Evolutionary conservation across 2,113 vertebrate species (phyloP).

Genomic region (Montifringilla adamsi): DNA sequence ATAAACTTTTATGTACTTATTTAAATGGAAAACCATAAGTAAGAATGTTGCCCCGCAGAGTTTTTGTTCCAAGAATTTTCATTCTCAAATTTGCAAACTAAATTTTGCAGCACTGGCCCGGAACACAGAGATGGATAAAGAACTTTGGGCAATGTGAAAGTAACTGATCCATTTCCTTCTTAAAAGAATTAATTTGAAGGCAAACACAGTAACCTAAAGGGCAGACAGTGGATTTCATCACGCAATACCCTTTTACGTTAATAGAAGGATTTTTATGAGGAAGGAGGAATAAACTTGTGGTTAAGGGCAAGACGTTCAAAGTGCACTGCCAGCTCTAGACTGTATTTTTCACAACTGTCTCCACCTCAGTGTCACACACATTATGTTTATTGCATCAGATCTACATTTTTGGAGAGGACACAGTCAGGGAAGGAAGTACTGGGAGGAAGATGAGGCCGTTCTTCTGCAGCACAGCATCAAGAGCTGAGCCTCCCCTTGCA

Average conservation of each 20-base stretch:
- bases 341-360: neutral
- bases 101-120: neutral
- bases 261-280: neutral
- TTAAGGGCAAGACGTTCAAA: neutral
- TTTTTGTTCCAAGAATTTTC: neutral
- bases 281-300: neutral
- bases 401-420: neutral
- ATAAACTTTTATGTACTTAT: neutral
- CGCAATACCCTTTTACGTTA: neutral
- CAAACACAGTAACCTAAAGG: neutral
- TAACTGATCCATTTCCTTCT: neutral
- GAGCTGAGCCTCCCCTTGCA: neutral
- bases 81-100: neutral
- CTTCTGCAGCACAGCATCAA: neutral
- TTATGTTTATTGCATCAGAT: neutral
- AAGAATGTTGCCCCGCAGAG: neutral
- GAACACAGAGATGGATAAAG: accelerated
- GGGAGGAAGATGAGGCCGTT: accelerated
- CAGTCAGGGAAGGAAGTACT: accelerated
- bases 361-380: neutral
- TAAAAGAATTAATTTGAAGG: neutral
- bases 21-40: neutral
- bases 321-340: neutral
- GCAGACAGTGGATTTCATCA: neutral
- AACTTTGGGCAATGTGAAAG: neutral